Evolutionary conservation across 2,888 invertebrate genomes (phyloP).

Genomic region (Trachelus tabidus): DNA sequence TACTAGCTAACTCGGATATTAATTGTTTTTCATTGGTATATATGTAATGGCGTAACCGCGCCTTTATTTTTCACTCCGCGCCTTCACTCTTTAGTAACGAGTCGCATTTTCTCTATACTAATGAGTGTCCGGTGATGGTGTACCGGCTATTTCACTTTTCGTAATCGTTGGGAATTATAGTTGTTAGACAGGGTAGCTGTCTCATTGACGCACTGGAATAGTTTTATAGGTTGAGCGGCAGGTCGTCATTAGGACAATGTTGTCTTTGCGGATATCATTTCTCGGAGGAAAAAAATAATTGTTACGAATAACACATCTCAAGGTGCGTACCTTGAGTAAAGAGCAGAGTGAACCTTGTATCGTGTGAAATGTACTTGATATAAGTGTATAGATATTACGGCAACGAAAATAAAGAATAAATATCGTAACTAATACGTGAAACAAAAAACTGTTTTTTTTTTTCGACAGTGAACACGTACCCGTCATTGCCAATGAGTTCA

Average conservation of each 20-base stretch:
- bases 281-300: not conserved
- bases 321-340: not conserved
- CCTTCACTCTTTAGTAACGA: not conserved
- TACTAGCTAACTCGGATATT: not conserved
- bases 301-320: not conserved
- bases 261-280: not conserved
- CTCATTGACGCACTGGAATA: not conserved
- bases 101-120: not conserved
- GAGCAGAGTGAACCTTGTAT: not conserved
- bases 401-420: not conserved
- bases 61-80: not conserved
- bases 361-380: not conserved
- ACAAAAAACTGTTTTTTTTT: not conserved
- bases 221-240: not conserved
- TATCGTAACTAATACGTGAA: not conserved
- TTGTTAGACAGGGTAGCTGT: not conserved
- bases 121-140: not conserved
- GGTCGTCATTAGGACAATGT: not conserved
- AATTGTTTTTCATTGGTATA: not conserved
- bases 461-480: not conserved
- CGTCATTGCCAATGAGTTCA: not conserved
- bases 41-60: not conserved
- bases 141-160: constrained; percentile 14
- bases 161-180: constrained; percentile 14
- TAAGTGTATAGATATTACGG: not conserved